Base-by-base conservation (phyloP, 2,797 vertebrate genomes). In the Megaceryle alcyon region DNA sequence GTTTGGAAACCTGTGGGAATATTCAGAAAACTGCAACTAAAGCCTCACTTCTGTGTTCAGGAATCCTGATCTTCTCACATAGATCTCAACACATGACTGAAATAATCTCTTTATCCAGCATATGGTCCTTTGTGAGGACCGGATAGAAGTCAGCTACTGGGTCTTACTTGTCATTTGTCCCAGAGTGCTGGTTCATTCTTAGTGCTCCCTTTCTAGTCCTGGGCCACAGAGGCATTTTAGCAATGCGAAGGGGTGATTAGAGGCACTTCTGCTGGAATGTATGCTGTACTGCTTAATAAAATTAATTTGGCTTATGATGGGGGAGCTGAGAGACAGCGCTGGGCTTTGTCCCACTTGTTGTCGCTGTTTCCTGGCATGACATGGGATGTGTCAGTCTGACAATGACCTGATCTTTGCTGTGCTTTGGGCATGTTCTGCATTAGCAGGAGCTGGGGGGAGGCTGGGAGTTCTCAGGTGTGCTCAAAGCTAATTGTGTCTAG, bases 31-130 rank as follows among this genome's bases (percentile, higher is more conserved):
- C 26, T 86, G 82, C 65, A 81, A 12, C 25, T 77, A 88, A 91
- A 91, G 60, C 72, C 60, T 90, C 1, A 0, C 77, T 89, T 64
- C 84, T 86, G 51, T 48, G 61, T 72, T 86, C 69, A 65, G 88
- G 88, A 95, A 85, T 92, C 71, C 79, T 75, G 87, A 91, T 88
- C 87, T 90, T 77, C 84, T 94, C 91, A 71, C 78, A 51, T 57
- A 89, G 81, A 76, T 86, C 82, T 92, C 81, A 79, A 17, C 91
- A 95, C 83, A 71, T 92, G 89, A 94, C 88, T 89, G 85, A 77
- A 95, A 87, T 95, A 92, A 96, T 88, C 92, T 93, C 57, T 93
- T 95, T 92, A 96, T 88, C 86, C 75, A 86, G 66, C 86, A 77
- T 88, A 78, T 51, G 41, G 86, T 90, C 85, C 83, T 95, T 95